A percentile compares a stretch with the other conserved stretches of the same genome.
Evolutionary conservation across 37 sponge, comb jelly and placozoan species (phyloP).

Genomic region (Eunapius fragilis): DNA sequence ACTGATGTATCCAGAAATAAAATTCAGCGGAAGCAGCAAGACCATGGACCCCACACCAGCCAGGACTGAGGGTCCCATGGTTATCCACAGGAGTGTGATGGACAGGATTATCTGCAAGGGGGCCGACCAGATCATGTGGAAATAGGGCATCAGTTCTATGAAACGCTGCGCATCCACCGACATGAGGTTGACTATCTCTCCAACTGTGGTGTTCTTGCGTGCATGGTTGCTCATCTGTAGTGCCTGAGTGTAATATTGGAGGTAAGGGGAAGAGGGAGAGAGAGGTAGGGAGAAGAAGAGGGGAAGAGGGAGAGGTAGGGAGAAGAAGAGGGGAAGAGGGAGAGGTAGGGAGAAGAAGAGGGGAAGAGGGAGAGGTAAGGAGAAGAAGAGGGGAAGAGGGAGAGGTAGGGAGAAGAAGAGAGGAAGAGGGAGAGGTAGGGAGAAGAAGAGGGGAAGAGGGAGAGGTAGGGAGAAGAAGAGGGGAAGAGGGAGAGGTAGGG

Average conservation of each 20-base stretch:
- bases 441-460: not conserved
- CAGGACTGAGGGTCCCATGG: conserved; percentile 89
- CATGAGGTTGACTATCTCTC: conserved; percentile 99
- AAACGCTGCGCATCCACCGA: conserved; percentile 96
- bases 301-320: not conserved
- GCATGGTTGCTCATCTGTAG: conserved; percentile 78
- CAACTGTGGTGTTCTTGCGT: conserved; percentile 74
- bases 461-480: not conserved
- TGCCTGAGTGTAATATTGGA: conserved; percentile 49
- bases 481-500: not conserved
- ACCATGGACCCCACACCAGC: conserved; percentile 92
- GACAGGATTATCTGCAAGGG: conserved; percentile 89
- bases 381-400: not conserved
- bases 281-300: too few relatives aligned
- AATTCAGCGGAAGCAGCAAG: conserved; percentile 89
- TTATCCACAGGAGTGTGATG: conserved; percentile 79
- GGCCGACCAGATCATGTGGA: conserved; percentile 93
- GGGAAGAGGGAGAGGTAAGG: not conserved
- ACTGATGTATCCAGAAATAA: too few relatives aligned
- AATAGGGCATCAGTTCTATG: conserved; percentile 87
- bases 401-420: not conserved
- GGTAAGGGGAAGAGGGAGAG: not conserved
- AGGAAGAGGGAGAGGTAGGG: not conserved
- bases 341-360: not conserved
- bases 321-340: not conserved